Conservation (phyloP, 2,888 invertebrate species). For the Aporophyla nigra region DNA sequence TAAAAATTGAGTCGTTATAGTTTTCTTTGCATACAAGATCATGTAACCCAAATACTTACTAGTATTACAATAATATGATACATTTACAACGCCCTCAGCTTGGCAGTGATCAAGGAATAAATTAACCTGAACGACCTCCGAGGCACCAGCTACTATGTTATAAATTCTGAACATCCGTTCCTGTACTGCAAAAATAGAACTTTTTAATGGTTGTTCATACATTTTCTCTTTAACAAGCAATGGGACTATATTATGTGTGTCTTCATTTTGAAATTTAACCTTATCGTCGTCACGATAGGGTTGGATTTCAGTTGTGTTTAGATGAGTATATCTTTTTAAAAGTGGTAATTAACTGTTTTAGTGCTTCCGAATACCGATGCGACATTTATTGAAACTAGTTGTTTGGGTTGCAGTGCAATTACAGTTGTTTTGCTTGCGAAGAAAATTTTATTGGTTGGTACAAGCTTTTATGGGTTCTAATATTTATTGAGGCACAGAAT, state of each 20-base stretch:
- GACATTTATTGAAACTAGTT: constrained; percentile 58
- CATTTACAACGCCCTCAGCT: not conserved
- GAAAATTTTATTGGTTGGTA: constrained; percentile 33
- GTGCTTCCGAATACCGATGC: constrained; percentile 36
- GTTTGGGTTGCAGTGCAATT: constrained; percentile 37
- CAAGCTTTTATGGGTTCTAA: constrained; percentile 14
- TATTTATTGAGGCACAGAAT: constrained; percentile 6
- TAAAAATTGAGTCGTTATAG: not conserved
- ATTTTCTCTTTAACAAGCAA: constrained; percentile 62
- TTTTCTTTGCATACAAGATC: not conserved
- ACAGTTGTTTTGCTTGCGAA: constrained; percentile 19
- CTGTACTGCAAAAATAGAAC: constrained; percentile 64
- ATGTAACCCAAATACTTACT: not conserved
- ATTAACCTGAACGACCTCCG: constrained; percentile 49
- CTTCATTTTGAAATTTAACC: constrained; percentile 24
- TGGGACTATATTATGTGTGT: not conserved
- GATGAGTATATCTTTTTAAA: constrained; percentile 39
- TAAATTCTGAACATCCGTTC: constrained; percentile 66
- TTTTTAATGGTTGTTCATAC: constrained; percentile 69
- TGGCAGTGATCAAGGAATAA: constrained; percentile 37
- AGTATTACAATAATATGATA: not conserved
- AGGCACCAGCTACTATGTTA: constrained; percentile 51
- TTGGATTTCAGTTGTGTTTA: constrained; percentile 4
- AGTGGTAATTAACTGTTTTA: constrained; percentile 54
- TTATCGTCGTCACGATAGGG: not conserved